Base-by-base conservation (phyloP, 2,888 invertebrate genomes). In the Athripsodes cinereus region DNA sequence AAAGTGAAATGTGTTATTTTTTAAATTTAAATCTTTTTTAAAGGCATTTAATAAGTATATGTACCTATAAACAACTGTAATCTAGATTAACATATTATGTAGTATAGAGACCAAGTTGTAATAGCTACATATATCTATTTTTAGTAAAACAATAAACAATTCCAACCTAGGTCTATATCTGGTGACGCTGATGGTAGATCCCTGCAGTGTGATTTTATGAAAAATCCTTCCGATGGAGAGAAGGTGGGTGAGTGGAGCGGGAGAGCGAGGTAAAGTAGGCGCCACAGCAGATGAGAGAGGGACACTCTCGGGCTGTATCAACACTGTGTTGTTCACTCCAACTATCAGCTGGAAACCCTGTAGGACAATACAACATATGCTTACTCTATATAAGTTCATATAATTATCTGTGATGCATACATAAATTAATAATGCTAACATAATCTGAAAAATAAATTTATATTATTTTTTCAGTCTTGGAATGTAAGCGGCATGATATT, bases 141-240 rank as follows among this genome's bases (percentile, higher is more conserved):
- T n/a, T n/a, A n/a, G 11, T 34, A 34, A 8, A 34, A 34, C 34
- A 34, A 34, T 11, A 34, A 34, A 10, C 13, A 22, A 21, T 52
- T 3, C n/a, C 18, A 21, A 90, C 92, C 92, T 87, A n/a, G 96
- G 96, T 68, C 93, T 82, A 71, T 96, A 97, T 70, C 95, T 83
- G 0, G 94, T 96, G 6, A 96, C 95, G 1, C 90, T 92, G 67
- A 97, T 96, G n/a, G 89, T 89, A 61, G 91, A 90, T 19, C 91
- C 94, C 52, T 83, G 84, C 0, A 96, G 75, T 0, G 90, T 86
- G 64, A 98, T 86, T 69, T 90, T 91, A 71, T 98, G 97, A 76
- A 96, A 97, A 69, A 97, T 90, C 63, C 96, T 80, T 1, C 97
- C 97, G 66, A 97, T 96, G 60, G 96, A 96, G 48, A 97, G 78